These are phyloP conservation scores for Cuniculus paca DNA, from an alignment of 2,797 vertebrate species.

Conservation along the genomic window DNA sequence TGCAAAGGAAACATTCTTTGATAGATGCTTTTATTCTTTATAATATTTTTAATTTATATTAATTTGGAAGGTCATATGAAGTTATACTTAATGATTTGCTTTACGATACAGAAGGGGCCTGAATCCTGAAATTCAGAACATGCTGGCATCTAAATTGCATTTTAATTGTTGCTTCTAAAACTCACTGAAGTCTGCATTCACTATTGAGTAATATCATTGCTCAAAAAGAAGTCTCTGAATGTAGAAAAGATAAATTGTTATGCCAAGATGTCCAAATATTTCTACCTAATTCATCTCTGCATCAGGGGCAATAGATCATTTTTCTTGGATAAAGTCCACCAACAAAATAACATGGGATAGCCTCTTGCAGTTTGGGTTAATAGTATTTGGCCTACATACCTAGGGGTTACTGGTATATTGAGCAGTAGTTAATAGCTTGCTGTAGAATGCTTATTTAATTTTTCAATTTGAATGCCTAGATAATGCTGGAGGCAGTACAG, in stretches of 20 bases:
- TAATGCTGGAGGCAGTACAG: conserved; percentile 62
- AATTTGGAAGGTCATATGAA: background rate
- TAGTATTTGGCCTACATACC: conserved; percentile 12
- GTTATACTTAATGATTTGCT: background rate
- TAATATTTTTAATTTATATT: background rate
- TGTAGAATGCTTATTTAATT: conserved; percentile 78
- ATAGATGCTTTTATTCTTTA: background rate
- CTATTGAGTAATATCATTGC: background rate
- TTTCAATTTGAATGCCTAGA: conserved; percentile 74
- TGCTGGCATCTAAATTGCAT: background rate
- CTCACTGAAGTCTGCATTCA: background rate
- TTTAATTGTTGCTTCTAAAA: conserved; percentile 42
- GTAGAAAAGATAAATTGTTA: conserved; percentile 17
- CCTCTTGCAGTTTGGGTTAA: background rate
- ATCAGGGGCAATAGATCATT: background rate
- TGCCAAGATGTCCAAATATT: background rate
- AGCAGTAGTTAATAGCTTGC: conserved; percentile 64
- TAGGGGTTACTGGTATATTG: conserved; percentile 37
- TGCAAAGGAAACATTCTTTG: background rate
- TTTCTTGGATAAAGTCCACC: conserved; percentile 1
- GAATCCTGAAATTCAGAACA: background rate
- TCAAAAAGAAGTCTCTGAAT: background rate
- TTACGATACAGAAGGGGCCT: background rate
- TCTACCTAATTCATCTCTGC: conserved; percentile 42
- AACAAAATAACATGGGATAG: background rate